Conservation (phyloP, 2,888 invertebrate species). For the Candidula unifasciata region DNA sequence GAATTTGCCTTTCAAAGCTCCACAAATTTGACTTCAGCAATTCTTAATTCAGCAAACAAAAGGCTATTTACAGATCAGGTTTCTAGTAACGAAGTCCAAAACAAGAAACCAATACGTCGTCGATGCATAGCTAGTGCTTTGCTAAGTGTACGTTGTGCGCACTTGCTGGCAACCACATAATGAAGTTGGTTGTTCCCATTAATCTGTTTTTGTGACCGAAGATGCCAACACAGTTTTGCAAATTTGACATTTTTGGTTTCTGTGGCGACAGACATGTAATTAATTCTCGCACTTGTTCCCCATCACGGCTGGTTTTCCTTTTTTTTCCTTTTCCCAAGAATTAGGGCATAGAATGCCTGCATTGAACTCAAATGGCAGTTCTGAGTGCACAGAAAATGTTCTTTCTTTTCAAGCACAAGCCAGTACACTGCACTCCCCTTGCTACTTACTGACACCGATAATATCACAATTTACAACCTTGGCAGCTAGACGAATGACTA, state of each 20-base stretch:
- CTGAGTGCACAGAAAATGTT: too few species aligned
- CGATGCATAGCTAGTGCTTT: too few species aligned
- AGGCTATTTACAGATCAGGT: background rate
- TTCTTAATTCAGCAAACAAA: constrained; percentile 12
- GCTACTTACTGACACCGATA: too few species aligned
- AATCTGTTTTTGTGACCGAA: constrained; percentile 1
- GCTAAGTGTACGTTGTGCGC: background rate
- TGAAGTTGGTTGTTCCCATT: background rate
- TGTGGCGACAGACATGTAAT: background rate
- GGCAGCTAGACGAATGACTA: too few species aligned
- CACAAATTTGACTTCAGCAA: background rate
- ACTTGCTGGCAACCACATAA: background rate
- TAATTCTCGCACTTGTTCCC: background rate
- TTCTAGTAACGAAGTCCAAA: background rate
- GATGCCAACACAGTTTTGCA: too few species aligned
- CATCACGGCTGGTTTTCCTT: background rate
- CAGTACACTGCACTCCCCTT: too few species aligned
- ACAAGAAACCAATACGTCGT: background rate
- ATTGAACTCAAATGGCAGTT: too few species aligned
- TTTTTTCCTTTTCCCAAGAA: too few species aligned
- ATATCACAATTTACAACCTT: too few species aligned
- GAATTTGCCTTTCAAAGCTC: constrained; percentile 17
- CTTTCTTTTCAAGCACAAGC: too few species aligned
- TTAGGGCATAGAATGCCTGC: too few species aligned
- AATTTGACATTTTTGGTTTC: background rate